Conservation (phyloP, 2,113 vertebrate species). For the Psophia crepitans region DNA sequence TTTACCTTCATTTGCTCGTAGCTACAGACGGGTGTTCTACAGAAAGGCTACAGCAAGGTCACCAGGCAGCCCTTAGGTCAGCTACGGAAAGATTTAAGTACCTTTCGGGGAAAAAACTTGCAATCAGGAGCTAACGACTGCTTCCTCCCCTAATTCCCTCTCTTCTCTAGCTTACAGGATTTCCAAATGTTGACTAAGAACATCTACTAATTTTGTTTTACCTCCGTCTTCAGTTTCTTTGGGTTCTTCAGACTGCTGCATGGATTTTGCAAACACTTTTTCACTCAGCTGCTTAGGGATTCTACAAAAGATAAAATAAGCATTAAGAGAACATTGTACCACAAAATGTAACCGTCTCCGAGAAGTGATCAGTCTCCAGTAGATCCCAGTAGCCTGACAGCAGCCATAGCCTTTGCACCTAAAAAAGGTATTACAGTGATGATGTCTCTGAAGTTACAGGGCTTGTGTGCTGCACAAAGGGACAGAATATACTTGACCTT, state of each 20-base stretch:
- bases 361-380: background rate
- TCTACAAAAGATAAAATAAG: slow-evolving; percentile 69
- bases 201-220: slow-evolving; percentile 31
- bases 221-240: slow-evolving; percentile 72
- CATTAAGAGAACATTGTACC: background rate
- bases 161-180: background rate
- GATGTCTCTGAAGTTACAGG: background rate
- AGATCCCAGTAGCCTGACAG: background rate
- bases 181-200: background rate
- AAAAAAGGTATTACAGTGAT: background rate
- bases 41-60: background rate
- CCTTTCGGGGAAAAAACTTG: background rate
- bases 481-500: background rate
- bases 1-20: background rate
- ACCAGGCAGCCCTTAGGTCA: background rate
- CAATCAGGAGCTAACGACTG: accelerated
- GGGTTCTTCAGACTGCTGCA: slow-evolving; percentile 58
- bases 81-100: background rate
- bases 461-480: accelerated
- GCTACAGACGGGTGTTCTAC: background rate
- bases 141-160: background rate
- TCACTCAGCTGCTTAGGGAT: slow-evolving; percentile 89
- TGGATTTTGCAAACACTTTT: slow-evolving; percentile 77
- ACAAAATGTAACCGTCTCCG: background rate
- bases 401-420: background rate